Percentiles rank a stretch among this genome's conserved stretches.
phyloP scores from a whole-genome alignment of 2,797 vertebrate species.

The Gephyroberyx darwinii region DNA sequence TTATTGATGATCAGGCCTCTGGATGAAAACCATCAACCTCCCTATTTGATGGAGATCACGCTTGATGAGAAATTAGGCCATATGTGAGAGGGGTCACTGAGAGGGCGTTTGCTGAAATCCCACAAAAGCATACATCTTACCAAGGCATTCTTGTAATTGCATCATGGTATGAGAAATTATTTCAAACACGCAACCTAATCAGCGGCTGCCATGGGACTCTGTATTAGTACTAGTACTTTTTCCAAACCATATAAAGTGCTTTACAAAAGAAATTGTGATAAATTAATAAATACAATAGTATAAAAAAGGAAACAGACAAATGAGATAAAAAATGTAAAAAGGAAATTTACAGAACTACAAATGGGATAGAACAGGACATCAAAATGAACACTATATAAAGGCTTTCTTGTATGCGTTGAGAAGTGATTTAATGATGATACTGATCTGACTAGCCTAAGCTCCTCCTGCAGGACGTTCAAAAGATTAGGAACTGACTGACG shows the following conservation, averaged over 20 bases:
- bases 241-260: too few species aligned
- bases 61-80: constrained; percentile 46
- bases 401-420: neutral
- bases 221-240: too few species aligned
- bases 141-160: constrained; percentile 8
- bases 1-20: constrained; percentile 61
- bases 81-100: constrained; percentile 55
- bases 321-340: too few species aligned
- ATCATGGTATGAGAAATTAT: neutral
- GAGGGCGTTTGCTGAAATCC: constrained; percentile 49
- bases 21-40: constrained; percentile 63
- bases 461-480: too few species aligned
- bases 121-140: constrained; percentile 1
- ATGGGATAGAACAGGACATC: too few species aligned
- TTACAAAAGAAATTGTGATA: too few species aligned
- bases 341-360: too few species aligned
- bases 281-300: too few species aligned
- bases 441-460: neutral
- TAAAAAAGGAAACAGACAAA: too few species aligned
- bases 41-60: constrained; percentile 46
- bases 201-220: neutral
- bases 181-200: neutral
- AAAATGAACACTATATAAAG: too few species aligned
- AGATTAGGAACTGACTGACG: too few species aligned
- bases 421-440: neutral